Evolutionary conservation across 2,888 invertebrate genomes (phyloP).

Genomic region (Mellilla xanthometata): DNA sequence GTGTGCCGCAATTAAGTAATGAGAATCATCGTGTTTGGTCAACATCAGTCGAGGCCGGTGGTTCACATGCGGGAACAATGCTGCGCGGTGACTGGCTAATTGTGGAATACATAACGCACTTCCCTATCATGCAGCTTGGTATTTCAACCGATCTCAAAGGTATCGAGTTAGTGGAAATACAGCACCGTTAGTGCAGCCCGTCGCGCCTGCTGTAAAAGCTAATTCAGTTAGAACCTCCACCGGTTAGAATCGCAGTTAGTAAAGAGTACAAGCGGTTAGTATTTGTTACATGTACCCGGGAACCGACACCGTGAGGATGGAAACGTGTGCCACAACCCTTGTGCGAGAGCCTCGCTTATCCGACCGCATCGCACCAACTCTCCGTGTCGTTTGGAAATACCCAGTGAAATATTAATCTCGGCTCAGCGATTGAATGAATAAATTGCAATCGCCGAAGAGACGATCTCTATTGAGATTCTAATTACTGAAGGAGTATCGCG

Average conservation of each 20-base stretch:
- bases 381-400: slow-evolving; percentile 54
- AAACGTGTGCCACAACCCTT: slow-evolving; percentile 65
- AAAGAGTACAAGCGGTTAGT: slow-evolving; percentile 47
- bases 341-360: slow-evolving; percentile 74
- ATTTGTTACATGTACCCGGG: slow-evolving; percentile 41
- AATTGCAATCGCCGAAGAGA: slow-evolving; percentile 68
- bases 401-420: slow-evolving; percentile 63
- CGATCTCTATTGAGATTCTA: slow-evolving; percentile 67
- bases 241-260: slow-evolving; percentile 37
- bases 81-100: slow-evolving; percentile 35
- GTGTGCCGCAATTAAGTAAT: slow-evolving; percentile 73
- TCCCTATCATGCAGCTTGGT: slow-evolving; percentile 11
- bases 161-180: neutral
- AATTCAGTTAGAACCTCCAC: slow-evolving; percentile 34
- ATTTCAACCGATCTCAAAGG: slow-evolving; percentile 31
- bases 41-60: slow-evolving; percentile 59
- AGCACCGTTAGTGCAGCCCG: slow-evolving; percentile 9
- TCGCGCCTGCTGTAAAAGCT: slow-evolving; percentile 23
- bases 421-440: slow-evolving; percentile 66
- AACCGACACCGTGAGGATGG: slow-evolving; percentile 40
- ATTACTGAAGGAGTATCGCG: slow-evolving; percentile 56
- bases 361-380: slow-evolving; percentile 62
- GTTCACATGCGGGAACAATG: slow-evolving; percentile 64
- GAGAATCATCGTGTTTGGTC: slow-evolving; percentile 67
- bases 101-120: slow-evolving; percentile 30